Percentiles rank a stretch among this genome's conserved stretches.
Evolutionary conservation across 2,113 vertebrate genomes (phyloP).

Genomic region (Bubo scandiacus): DNA sequence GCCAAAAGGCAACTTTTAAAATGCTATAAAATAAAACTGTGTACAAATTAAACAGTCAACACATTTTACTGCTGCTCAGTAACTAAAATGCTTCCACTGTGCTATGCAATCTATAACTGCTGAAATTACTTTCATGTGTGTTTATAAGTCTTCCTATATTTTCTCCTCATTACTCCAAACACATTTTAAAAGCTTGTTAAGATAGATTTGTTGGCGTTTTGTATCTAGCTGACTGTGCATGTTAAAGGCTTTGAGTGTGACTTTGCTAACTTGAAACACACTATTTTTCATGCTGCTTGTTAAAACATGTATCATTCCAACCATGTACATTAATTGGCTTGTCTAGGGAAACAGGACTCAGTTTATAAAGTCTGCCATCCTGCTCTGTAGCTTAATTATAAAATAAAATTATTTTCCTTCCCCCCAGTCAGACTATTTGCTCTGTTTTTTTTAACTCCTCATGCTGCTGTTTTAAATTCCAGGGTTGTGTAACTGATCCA

Average conservation of each 20-base stretch:
- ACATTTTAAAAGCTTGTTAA: constrained; percentile 45
- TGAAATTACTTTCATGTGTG: constrained; percentile 47
- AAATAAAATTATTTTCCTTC: constrained; percentile 31
- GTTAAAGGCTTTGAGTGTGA: constrained; percentile 20
- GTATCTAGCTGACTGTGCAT: constrained; percentile 41
- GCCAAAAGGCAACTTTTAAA: constrained; percentile 48
- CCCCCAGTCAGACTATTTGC: background rate
- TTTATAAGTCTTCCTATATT: constrained; percentile 41
- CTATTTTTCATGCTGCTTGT: constrained; percentile 33
- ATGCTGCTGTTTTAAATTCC: background rate
- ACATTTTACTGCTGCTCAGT: constrained; percentile 17
- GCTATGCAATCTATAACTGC: constrained; percentile 22
- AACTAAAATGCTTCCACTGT: constrained; percentile 30
- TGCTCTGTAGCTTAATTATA: constrained; percentile 49
- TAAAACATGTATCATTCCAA: constrained; percentile 51
- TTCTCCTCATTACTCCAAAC: constrained; percentile 14
- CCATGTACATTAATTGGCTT: constrained; percentile 54
- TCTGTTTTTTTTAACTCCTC: background rate
- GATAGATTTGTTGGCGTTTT: constrained; percentile 31
- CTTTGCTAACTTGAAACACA: constrained; percentile 29
- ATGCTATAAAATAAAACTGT: background rate
- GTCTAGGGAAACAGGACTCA: constrained; percentile 35
- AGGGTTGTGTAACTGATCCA: background rate
- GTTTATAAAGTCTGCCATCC: constrained; percentile 42
- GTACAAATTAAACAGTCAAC: constrained; percentile 29